A percentile compares a stretch with the other conserved stretches of the same genome.
These are phyloP conservation scores for Cosmia pyralina DNA, from an alignment of 2,888 invertebrate genomes.

Conservation along the genomic window DNA sequence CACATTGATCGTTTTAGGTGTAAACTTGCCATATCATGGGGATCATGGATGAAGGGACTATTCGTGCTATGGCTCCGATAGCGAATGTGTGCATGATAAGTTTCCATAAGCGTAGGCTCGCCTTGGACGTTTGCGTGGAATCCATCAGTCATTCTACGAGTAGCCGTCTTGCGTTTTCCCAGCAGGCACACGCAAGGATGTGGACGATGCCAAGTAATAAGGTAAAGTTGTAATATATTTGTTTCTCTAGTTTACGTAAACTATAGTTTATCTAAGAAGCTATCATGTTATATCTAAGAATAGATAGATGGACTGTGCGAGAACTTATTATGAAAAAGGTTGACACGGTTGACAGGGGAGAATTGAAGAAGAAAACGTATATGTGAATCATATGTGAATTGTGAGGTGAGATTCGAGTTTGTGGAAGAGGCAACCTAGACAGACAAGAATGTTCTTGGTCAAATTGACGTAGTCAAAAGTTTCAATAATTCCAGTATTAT, in stretches of 20 bases:
- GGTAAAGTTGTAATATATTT: not conserved
- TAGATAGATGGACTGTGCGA: not conserved
- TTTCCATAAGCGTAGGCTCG: constrained; percentile 11
- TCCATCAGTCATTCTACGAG: constrained; percentile 30
- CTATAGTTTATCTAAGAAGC: not conserved
- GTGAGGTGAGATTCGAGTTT: not conserved
- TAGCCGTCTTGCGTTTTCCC: not conserved
- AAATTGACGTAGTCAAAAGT: not conserved
- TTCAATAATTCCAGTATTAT: not conserved
- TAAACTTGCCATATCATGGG: constrained; percentile 1
- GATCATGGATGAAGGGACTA: constrained; percentile 30
- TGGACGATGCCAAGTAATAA: constrained; percentile 11
- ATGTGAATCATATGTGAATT: too few relatives aligned
- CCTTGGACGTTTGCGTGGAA: constrained; percentile 17
- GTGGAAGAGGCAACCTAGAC: not conserved
- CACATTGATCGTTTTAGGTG: not conserved
- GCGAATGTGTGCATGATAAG: constrained; percentile 32
- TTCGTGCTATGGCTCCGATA: constrained; percentile 20
- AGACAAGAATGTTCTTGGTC: not conserved
- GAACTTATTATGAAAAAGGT: not conserved
- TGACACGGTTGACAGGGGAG: too few relatives aligned
- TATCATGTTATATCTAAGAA: not conserved
- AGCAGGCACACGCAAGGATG: constrained; percentile 7
- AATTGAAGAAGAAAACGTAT: not conserved
- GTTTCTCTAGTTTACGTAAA: constrained; percentile 3